phyloP scores from a whole-genome alignment of 2,113 vertebrate species.

The Fukomys damarensis region DNA sequence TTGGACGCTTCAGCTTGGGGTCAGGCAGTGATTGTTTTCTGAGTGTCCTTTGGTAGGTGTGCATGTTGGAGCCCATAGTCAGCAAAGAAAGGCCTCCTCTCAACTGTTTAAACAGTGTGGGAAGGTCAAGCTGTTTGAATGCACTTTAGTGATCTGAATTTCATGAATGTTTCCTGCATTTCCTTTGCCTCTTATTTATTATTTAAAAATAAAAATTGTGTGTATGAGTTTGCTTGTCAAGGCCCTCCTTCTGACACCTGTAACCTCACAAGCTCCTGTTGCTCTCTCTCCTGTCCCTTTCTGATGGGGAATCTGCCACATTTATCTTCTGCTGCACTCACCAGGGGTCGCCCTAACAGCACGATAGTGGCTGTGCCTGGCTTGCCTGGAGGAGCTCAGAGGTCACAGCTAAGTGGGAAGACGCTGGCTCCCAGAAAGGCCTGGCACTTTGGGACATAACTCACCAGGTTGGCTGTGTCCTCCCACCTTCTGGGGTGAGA shows the following conservation, averaged over 20 bases:
- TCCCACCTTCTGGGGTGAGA: neutral
- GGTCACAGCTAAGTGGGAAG: neutral
- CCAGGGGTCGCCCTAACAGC: neutral
- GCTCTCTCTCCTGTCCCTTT: neutral
- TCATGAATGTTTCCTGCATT: conserved; percentile 83
- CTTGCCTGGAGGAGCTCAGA: neutral
- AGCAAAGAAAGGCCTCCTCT: conserved; percentile 72
- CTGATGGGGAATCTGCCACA: neutral
- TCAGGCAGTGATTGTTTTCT: conserved; percentile 57
- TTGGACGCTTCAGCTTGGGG: neutral
- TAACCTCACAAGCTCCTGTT: neutral
- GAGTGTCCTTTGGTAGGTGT: conserved; percentile 76
- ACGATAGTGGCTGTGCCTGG: neutral
- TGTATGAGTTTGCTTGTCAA: conserved; percentile 71
- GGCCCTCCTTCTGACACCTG: neutral
- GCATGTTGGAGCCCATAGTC: conserved; percentile 64
- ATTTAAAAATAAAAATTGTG: conserved; percentile 85
- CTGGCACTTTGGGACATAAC: neutral
- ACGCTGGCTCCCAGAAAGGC: neutral
- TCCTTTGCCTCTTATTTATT: conserved; percentile 85
- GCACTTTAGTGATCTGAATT: conserved; percentile 87
- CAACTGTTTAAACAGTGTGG: conserved; percentile 74
- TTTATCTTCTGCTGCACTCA: neutral
- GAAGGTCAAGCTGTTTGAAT: conserved; percentile 79
- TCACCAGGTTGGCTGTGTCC: neutral